Conservation (phyloP, 2,113 vertebrate species). For the Motacilla tschutschensis region DNA sequence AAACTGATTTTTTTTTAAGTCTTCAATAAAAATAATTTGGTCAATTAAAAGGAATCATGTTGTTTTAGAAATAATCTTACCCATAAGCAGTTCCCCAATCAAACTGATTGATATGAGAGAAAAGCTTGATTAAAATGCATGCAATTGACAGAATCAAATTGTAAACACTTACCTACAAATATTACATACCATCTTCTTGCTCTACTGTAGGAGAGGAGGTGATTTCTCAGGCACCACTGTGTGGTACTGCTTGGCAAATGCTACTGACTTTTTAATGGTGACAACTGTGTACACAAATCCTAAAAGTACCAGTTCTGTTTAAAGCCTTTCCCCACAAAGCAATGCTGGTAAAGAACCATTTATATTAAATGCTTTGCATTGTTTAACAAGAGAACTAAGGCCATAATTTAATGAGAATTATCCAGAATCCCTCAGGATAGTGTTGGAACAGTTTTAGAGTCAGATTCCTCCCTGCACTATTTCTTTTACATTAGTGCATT, state of each 20-base stretch:
- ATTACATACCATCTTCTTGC: slow-evolving; percentile 31
- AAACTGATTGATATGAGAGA: slow-evolving; percentile 38
- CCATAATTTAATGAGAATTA: not conserved
- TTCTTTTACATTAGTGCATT: not conserved
- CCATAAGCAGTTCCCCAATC: slow-evolving; percentile 30
- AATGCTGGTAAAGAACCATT: not conserved
- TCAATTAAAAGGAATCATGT: slow-evolving; percentile 31
- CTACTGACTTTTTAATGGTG: slow-evolving; percentile 54
- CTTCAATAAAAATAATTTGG: not conserved
- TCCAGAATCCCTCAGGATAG: not conserved
- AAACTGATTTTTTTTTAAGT: not conserved
- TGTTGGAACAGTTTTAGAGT: not conserved
- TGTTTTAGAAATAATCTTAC: slow-evolving; percentile 52
- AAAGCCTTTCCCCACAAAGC: slow-evolving; percentile 26
- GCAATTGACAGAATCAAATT: slow-evolving; percentile 40
- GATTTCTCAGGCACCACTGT: slow-evolving; percentile 64
- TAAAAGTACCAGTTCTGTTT: slow-evolving; percentile 43
- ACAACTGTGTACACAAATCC: slow-evolving; percentile 57
- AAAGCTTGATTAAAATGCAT: slow-evolving; percentile 46
- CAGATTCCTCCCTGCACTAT: not conserved
- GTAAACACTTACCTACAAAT: slow-evolving; percentile 49
- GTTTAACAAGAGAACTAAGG: not conserved
- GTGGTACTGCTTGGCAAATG: slow-evolving; percentile 65
- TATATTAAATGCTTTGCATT: not conserved
- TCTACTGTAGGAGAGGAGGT: slow-evolving; percentile 34